Conservation (phyloP, 2,888 invertebrate species). For the Helleia helle region DNA sequence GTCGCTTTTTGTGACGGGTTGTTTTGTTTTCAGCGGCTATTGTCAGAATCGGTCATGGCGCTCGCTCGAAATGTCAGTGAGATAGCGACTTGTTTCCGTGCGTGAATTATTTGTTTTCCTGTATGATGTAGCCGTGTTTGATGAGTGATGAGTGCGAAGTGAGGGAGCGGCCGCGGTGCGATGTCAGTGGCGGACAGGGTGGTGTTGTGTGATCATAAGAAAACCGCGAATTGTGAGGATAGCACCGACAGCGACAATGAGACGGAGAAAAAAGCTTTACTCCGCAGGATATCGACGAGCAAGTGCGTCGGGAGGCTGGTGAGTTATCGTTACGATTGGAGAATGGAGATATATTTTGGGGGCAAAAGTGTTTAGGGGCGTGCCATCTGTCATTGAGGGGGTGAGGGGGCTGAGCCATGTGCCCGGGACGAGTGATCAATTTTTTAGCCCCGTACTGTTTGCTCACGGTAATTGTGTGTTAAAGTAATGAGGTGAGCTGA, state of each 20-base stretch:
- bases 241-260: constrained; percentile 88
- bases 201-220: constrained; percentile 40
- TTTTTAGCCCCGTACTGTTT: constrained; percentile 31
- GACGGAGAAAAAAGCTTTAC: constrained; percentile 84
- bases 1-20: constrained; percentile 33
- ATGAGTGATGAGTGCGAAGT: constrained; percentile 46
- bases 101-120: constrained; percentile 51
- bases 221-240: constrained; percentile 51
- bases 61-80: constrained; percentile 59
- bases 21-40: constrained; percentile 67
- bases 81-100: constrained; percentile 47
- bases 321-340: constrained; percentile 25
- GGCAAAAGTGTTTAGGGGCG: constrained; percentile 32
- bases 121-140: constrained; percentile 66
- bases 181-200: constrained; percentile 55
- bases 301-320: constrained; percentile 87
- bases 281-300: constrained; percentile 87
- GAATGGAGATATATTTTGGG: neutral
- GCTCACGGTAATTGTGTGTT: constrained; percentile 29
- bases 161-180: constrained; percentile 50
- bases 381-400: constrained; percentile 33
- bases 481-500: constrained; percentile 18
- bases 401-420: constrained; percentile 40
- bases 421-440: constrained; percentile 33
- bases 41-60: constrained; percentile 67